phyloP scores from a whole-genome alignment of 2,797 vertebrate genomes.

The Etheostoma nigrum region DNA sequence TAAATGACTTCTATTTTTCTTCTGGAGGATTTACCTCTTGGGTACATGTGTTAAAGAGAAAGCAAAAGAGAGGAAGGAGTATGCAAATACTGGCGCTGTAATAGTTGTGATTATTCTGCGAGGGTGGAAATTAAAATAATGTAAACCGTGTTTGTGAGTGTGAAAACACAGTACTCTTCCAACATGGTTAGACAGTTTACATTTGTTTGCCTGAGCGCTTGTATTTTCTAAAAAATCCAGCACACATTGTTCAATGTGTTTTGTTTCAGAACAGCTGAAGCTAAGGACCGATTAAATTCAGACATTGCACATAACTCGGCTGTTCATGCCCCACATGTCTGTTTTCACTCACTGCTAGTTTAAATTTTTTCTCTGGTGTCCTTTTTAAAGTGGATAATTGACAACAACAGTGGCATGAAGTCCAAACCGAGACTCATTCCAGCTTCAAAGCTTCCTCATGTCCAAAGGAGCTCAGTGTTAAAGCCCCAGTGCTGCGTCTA shows the following conservation, averaged over 20 bases:
- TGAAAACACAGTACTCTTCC: conserved; percentile 2
- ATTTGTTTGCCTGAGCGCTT: conserved; percentile 31
- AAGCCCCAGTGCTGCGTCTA: conserved; percentile 66
- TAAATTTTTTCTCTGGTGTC: conserved; percentile 46
- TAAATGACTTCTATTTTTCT: conserved; percentile 27
- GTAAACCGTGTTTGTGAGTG: conserved; percentile 37
- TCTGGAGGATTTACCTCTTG: conserved; percentile 35
- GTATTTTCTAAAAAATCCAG: conserved; percentile 16
- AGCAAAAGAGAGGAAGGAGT: conserved; percentile 11
- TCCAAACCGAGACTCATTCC: conserved; percentile 70
- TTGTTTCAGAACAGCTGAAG: conserved; percentile 24
- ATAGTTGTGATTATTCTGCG: conserved; percentile 31
- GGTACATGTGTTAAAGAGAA: conserved; percentile 13
- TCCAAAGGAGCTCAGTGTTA: conserved; percentile 76
- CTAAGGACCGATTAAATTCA: conserved; percentile 20
- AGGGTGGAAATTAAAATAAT: conserved; percentile 47
- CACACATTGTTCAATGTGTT: conserved; percentile 34
- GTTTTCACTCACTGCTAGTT: conserved; percentile 47
- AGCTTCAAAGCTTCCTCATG: conserved; percentile 75
- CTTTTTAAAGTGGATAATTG: conserved; percentile 78
- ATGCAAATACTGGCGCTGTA: conserved; percentile 27
- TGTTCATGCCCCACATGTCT: conserved; percentile 24
- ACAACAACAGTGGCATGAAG: conserved; percentile 75
- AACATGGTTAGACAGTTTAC: conserved; percentile 38
- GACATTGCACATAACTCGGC: conserved; percentile 20